Percentiles rank a stretch among this genome's conserved stretches.
These are phyloP conservation scores for Cancer borealis DNA, from an alignment of 2,888 invertebrate species.

Conservation along the genomic window DNA sequence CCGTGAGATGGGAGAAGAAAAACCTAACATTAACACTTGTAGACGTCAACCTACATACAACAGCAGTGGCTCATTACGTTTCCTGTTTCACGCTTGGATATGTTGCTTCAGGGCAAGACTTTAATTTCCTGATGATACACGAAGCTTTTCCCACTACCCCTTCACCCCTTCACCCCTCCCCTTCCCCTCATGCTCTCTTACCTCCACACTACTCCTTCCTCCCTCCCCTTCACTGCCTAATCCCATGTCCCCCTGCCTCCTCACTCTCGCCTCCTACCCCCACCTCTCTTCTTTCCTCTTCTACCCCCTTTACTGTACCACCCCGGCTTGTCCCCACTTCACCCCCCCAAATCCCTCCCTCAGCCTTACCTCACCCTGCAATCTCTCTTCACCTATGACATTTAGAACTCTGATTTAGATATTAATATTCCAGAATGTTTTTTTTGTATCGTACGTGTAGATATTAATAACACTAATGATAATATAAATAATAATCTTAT, in stretches of 20 bases:
- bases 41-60: neutral
- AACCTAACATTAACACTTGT: neutral
- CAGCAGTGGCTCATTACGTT: neutral
- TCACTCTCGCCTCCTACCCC: no score
- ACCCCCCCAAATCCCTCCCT: neutral
- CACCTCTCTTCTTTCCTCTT: no score
- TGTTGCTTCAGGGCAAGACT: neutral
- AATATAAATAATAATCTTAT: no score
- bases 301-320: no score
- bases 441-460: neutral
- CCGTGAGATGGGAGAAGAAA: no score
- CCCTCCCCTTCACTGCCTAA: no score
- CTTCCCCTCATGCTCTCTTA: neutral
- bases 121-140: neutral
- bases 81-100: neutral
- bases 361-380: no score
- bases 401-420: neutral
- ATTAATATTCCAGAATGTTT: neutral
- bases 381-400: neutral
- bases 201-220: neutral
- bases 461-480: neutral
- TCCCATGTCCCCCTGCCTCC: neutral
- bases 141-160: neutral
- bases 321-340: neutral
- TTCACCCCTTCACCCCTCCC: neutral